A percentile compares a stretch with the other conserved stretches of the same genome.
Evolutionary conservation across 1,140 invertebrate species (phyloP).

Genomic region (Cotesia typhae): DNA sequence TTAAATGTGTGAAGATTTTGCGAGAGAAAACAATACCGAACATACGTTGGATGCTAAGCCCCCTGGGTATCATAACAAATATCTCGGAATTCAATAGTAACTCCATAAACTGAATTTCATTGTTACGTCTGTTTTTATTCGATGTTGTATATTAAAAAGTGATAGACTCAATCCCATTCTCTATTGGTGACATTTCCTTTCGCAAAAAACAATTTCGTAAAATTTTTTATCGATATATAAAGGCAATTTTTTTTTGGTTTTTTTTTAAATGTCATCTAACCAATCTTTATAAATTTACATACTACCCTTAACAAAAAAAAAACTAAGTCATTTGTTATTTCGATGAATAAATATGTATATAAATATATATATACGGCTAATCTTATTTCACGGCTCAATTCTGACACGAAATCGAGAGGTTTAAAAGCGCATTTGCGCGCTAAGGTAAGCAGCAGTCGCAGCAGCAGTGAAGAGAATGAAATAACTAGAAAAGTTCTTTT

Average conservation of each 20-base stretch:
- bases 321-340: too few species aligned
- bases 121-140: too few species aligned
- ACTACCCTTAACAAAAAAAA: too few species aligned
- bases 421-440: slow-evolving; percentile 50
- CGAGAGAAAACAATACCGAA: slow-evolving; percentile 19
- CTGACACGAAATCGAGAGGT: slow-evolving; percentile 57
- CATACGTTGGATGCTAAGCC: slow-evolving; percentile 12
- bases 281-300: too few species aligned
- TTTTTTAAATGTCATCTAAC: too few species aligned
- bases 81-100: slow-evolving; percentile 4
- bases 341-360: slow-evolving; percentile 34
- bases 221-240: too few species aligned
- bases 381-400: slow-evolving; percentile 67
- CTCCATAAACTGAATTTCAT: too few species aligned
- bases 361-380: slow-evolving; percentile 38
- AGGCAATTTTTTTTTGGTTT: too few species aligned
- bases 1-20: neutral
- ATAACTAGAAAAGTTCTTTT: slow-evolving; percentile 66
- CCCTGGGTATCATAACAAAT: neutral
- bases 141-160: too few species aligned
- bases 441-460: slow-evolving; percentile 18
- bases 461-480: slow-evolving; percentile 21
- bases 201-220: too few species aligned
- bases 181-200: too few species aligned
- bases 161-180: too few species aligned